A percentile compares a stretch with the other conserved stretches of the same genome.
Evolutionary conservation across 1,140 invertebrate genomes (phyloP).

Genomic region (Anoplophora glabripennis): DNA sequence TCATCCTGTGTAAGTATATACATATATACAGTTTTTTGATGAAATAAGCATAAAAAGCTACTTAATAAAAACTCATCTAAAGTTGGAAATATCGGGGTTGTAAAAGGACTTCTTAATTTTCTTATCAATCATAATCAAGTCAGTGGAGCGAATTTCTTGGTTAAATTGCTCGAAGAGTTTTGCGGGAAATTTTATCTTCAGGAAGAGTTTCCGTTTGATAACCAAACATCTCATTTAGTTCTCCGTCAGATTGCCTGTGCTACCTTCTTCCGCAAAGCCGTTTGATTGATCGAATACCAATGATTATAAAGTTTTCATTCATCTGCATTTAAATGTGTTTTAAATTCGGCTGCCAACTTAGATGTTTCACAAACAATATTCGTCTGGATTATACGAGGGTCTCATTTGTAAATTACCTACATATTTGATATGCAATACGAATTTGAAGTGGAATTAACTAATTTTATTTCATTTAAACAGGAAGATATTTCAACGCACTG

Average conservation of each 20-base stretch:
- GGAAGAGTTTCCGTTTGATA: constrained; percentile 44
- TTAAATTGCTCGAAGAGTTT: constrained; percentile 44
- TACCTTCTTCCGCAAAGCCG: constrained; percentile 29
- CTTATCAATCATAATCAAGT: constrained; percentile 49
- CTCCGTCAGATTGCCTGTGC: constrained; percentile 30
- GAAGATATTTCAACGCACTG: too few species aligned
- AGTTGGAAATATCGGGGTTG: neutral
- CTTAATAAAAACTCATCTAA: neutral
- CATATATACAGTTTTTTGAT: neutral
- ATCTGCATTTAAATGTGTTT: too few species aligned
- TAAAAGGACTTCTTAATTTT: constrained; percentile 32
- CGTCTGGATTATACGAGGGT: too few species aligned
- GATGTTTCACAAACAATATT: too few species aligned
- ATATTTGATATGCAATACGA: too few species aligned
- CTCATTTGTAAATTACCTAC: neutral
- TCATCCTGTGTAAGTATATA: neutral
- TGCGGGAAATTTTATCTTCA: constrained; percentile 38
- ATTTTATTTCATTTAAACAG: too few species aligned
- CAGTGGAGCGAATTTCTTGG: constrained; percentile 42
- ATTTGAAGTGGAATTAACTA: too few species aligned
- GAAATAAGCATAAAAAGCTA: neutral
- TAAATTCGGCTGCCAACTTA: too few species aligned
- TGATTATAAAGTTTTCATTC: constrained; percentile 1
- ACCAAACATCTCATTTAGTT: constrained; percentile 47
- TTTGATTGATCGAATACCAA: constrained; percentile 44